Percentiles rank a stretch among this genome's conserved stretches.
Evolutionary conservation across 2,797 vertebrate species (phyloP).

Genomic region (Heliangelus exortis): DNA sequence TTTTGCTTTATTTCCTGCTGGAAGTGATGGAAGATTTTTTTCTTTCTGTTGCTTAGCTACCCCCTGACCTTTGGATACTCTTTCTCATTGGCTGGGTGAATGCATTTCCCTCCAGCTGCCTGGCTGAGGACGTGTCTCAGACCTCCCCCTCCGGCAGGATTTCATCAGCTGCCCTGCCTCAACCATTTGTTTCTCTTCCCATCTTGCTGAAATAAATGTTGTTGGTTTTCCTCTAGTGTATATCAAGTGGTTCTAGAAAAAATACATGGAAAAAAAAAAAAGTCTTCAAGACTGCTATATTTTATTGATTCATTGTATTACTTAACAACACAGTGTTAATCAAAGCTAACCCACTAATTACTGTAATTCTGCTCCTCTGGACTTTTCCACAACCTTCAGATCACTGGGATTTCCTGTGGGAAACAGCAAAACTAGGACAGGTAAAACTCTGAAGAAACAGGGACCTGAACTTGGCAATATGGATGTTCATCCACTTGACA

Average conservation of each 20-base stretch:
- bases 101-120: slow-evolving; percentile 16
- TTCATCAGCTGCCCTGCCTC: slow-evolving; percentile 18
- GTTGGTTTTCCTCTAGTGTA: not conserved
- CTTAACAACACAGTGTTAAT: not conserved
- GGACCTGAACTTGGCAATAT: not conserved
- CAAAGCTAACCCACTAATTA: not conserved
- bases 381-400: not conserved
- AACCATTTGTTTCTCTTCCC: slow-evolving; percentile 9
- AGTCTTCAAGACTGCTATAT: not conserved
- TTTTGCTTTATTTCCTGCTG: slow-evolving; percentile 38
- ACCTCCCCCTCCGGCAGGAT: not conserved
- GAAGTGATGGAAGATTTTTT: slow-evolving; percentile 33
- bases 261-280: not conserved
- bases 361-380: not conserved
- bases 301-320: not conserved
- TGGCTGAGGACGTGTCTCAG: not conserved
- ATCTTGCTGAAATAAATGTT: slow-evolving; percentile 1
- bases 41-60: slow-evolving; percentile 63
- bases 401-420: not conserved
- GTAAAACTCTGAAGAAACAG: not conserved
- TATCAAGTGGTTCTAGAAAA: not conserved
- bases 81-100: slow-evolving; percentile 40
- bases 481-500: not conserved
- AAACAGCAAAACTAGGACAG: not conserved
- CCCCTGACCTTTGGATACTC: slow-evolving; percentile 50